phyloP scores from a whole-genome alignment of 2,113 vertebrate genomes.

The Ramphastos sulfuratus region DNA sequence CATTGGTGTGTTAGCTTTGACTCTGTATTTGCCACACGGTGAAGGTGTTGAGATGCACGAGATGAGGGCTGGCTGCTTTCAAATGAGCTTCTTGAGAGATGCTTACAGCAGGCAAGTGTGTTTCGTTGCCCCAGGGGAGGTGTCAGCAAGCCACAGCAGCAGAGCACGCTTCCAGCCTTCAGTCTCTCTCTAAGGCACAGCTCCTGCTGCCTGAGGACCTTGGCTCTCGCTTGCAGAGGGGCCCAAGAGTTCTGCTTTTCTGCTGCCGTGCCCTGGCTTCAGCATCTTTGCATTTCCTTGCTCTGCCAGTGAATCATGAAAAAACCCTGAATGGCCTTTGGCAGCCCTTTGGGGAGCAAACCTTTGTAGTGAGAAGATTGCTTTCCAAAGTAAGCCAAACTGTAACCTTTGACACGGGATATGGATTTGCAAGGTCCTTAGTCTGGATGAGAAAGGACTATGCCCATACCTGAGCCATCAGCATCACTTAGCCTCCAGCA shows the following conservation, averaged over 20 bases:
- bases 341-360: not conserved
- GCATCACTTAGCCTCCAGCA: constrained; percentile 1
- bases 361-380: not conserved
- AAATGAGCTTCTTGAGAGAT: not conserved
- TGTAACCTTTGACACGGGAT: not conserved
- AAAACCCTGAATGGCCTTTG: not conserved
- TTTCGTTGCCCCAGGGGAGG: rapidly evolving
- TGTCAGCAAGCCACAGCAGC: not conserved
- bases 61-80: not conserved
- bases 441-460: not conserved
- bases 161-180: not conserved
- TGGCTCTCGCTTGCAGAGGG: not conserved
- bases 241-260: not conserved
- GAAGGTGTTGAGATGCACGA: not conserved
- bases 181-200: rapidly evolving
- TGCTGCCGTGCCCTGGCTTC: not conserved
- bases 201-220: not conserved
- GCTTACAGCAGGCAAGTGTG: not conserved
- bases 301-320: not conserved
- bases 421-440: not conserved
- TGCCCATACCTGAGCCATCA: not conserved
- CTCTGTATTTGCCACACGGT: rapidly evolving
- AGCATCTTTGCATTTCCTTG: not conserved
- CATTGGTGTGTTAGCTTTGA: not conserved
- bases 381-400: constrained; percentile 1